Evolutionary conservation across 2,888 invertebrate genomes (phyloP), one percentile per base, ranked within the genome.

Genomic region (Phytoseiulus persimilis): DNA sequence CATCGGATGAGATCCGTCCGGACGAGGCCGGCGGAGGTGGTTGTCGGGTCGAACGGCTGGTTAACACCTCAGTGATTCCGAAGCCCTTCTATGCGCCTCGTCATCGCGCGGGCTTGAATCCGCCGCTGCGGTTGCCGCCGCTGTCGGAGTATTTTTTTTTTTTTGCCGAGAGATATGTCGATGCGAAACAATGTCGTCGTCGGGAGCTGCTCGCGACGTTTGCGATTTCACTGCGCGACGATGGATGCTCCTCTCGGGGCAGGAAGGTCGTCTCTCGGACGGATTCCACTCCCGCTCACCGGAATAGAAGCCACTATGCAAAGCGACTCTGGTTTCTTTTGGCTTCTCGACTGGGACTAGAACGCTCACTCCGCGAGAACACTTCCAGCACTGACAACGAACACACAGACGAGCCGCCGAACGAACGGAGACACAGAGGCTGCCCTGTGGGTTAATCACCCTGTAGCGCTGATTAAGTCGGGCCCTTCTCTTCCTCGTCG

Each of bases 371-470:
- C 14, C 46, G 46, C 6, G 46, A 46, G 46, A 46, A 46, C 65
- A 65, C 65, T 65, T 65, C 65, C 23, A 65, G 65, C 23, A 65
- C 65, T 65, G 65, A 65, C 65, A 65, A 65, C 65, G 18, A 6
- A 65, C 28, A 65, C 11, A 65, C 65, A 23, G 18, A 28, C 65
- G 65, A 65, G 18, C 65, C 11, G 18, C 5, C 65, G 65, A 65
- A 65, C 65, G 23, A 28, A 28, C 65, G 65, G 18, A 65, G 65
- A 65, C 65, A 65, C 65, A 65, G 65, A 65, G 65, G 65, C 65
- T 65, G 65, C 65, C 65, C 65, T 65, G 65, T 65, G 65, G 65
- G 65, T 65, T 65, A 65, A 65, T 65, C 65, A 65, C 65, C 65
- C 65, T 65, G 65, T 28, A 14, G 65, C 65, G 65, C 65, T 65